phyloP scores from a whole-genome alignment of 1,140 invertebrate genomes.

The Planococcus citri region DNA sequence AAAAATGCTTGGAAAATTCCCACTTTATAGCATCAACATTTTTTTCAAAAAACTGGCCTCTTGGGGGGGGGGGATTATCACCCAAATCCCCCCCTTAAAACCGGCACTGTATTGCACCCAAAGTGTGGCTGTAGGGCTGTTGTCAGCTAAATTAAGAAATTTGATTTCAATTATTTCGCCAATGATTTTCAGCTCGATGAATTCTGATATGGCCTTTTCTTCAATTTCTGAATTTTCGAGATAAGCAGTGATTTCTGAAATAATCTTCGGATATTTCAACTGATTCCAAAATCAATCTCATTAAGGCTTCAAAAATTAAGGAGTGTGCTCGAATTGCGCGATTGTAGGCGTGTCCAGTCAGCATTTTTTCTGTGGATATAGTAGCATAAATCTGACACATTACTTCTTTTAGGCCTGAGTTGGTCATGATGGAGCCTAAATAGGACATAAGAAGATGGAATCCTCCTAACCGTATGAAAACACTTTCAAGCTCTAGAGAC shows the following conservation, averaged over 20 bases:
- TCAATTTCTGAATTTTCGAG: too few relatives aligned
- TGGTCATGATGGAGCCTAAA: slow-evolving; percentile 14
- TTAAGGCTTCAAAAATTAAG: slow-evolving; percentile 30
- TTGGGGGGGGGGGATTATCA: too few relatives aligned
- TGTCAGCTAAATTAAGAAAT: too few relatives aligned
- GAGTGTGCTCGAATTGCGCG: slow-evolving; percentile 34
- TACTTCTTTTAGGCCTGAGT: slow-evolving; percentile 27
- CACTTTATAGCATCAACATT: too few relatives aligned
- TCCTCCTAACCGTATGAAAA: slow-evolving; percentile 2
- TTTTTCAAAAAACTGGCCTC: too few relatives aligned
- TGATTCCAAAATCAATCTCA: not conserved
- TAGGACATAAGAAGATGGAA: slow-evolving; percentile 6
- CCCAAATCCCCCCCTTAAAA: too few relatives aligned
- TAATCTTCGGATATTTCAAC: not conserved
- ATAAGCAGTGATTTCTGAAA: not conserved
- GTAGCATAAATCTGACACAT: slow-evolving; percentile 31
- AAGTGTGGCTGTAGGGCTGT: too few relatives aligned
- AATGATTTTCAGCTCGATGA: too few relatives aligned
- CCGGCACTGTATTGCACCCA: too few relatives aligned
- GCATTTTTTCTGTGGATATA: slow-evolving; percentile 34
- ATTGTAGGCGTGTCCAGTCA: slow-evolving; percentile 31
- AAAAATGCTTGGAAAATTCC: too few relatives aligned
- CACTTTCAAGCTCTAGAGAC: not conserved
- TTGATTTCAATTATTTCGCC: too few relatives aligned
- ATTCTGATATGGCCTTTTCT: too few relatives aligned